Conservation (phyloP, 2,113 vertebrate species). For the Dunckerocampus dactyliophorus region DNA sequence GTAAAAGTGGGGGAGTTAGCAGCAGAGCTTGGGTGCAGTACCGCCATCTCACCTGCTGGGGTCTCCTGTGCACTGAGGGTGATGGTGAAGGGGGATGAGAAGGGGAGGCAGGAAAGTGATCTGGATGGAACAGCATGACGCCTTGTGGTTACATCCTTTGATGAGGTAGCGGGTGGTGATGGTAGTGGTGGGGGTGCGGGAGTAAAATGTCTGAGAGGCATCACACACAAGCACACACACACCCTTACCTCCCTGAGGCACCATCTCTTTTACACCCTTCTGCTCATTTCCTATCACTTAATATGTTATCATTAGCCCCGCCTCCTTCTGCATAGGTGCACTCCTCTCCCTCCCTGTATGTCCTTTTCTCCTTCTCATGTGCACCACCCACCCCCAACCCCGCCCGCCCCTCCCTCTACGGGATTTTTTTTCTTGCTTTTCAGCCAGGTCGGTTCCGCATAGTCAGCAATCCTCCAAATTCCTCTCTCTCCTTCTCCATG, state of each 20-base stretch:
- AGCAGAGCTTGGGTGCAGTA: constrained; percentile 68
- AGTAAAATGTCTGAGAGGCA: neutral
- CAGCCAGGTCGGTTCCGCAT: constrained; percentile 55
- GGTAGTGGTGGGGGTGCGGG: neutral
- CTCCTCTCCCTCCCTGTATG: neutral
- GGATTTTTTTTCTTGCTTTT: constrained; percentile 38
- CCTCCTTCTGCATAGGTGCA: neutral
- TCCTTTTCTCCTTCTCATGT: neutral
- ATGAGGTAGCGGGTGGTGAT: constrained; percentile 54
- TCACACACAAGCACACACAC: constrained; percentile 11
- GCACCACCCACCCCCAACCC: neutral
- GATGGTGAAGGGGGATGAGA: constrained; percentile 6
- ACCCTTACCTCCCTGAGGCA: neutral
- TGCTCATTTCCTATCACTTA: constrained; percentile 10
- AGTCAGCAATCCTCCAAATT: constrained; percentile 66
- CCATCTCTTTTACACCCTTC: constrained; percentile 20
- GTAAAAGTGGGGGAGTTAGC: constrained; percentile 65
- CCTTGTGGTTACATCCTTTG: constrained; percentile 72
- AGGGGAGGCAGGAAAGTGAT: constrained; percentile 31
- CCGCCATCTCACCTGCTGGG: constrained; percentile 53
- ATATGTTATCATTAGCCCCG: neutral
- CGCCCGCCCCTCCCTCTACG: constrained; percentile 24
- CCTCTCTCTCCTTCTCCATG: constrained; percentile 25
- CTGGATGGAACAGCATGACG: constrained; percentile 59
- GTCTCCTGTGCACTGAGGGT: constrained; percentile 55